Base-by-base conservation (phyloP, 2,113 vertebrate species). In the Leptodactylus fuscus region DNA sequence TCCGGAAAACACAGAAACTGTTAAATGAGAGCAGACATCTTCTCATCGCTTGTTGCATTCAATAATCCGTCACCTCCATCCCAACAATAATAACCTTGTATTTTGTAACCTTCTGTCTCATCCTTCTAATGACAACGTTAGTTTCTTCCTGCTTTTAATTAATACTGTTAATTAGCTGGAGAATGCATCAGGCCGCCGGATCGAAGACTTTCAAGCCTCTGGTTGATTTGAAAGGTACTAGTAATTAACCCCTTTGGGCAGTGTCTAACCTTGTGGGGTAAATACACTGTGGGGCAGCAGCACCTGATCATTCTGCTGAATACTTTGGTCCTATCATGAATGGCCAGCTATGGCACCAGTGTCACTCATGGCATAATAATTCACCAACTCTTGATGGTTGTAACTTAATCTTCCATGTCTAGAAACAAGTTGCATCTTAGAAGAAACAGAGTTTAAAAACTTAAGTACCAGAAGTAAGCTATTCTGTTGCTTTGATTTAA, bases 81-180 rank as follows among this genome's bases (percentile, higher is more conserved):
- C 60, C 79, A 48, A 49, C 71, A 81, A n/a, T 22, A 82, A 73
- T 75, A 49, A 83, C 81, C 81, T 83, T 83, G 81, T 44, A 65
- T 78, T 36, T 29, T 53, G 24, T 27, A 69, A 78, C 83, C 75
- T 85, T 48, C 29, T n/a, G 46, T n/a, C 48, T 48, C 67, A 34
- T 32, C 75, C 60, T 78, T 79, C 44, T 85, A 78, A 70, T 85
- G 77, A 62, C 60, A 67, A 65, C 49, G 13, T 65, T 67, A 44
- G 60, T 49, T 69, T 75, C 58, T 38, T 44, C 36, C 36, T 85
- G 65, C 48, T 78, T 85, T 85, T 85, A 78, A 85, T 85, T 85
- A 79, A 85, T 46, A 41, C 32, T 18, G 83, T 67, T 85, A 79
- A 85, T 85, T 85, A 83, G 29, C 71, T 53, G 62, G 70, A 49